Percentiles rank a stretch among this genome's conserved stretches.
Evolutionary conservation across 2,888 invertebrate species (phyloP).

Genomic region (Salpingus planirostris): DNA sequence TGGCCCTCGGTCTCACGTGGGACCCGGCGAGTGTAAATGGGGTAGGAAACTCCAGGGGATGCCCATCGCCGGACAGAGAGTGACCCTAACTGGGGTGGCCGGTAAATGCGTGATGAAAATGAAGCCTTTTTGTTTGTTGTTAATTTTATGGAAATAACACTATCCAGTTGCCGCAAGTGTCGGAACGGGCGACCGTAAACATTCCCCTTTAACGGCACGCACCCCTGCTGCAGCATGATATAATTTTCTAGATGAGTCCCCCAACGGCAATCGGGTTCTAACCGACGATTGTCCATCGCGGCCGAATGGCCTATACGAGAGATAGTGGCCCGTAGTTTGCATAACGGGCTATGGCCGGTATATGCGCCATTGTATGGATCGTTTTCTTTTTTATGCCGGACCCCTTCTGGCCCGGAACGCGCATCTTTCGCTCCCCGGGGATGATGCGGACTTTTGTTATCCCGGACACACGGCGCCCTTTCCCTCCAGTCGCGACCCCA

Average conservation of each 20-base stretch:
- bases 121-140: conserved; percentile 34
- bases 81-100: conserved; percentile 3
- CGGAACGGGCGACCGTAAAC: conserved; percentile 34
- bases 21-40: too few relatives aligned
- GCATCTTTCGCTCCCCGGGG: conserved; percentile 21
- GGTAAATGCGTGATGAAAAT: conserved; percentile 13
- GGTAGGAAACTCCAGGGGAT: too few relatives aligned
- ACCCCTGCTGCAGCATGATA: conserved; percentile 30
- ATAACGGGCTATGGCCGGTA: conserved; percentile 37
- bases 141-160: conserved; percentile 38
- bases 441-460: conserved; percentile 20
- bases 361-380: conserved; percentile 35
- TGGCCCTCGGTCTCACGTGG: too few relatives aligned
- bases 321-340: conserved; percentile 39
- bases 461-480: conserved; percentile 20
- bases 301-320: conserved; percentile 36
- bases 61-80: too few relatives aligned
- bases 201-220: conserved; percentile 31
- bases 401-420: conserved; percentile 29
- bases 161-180: conserved; percentile 38
- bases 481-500: conserved; percentile 14
- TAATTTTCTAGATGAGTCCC: conserved; percentile 37
- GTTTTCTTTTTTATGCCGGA: conserved; percentile 35
- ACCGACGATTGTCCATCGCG: conserved; percentile 39
- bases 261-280: conserved; percentile 32